These are phyloP conservation scores for Vanessa cardui DNA, from an alignment of 2,888 invertebrate genomes.

Conservation along the genomic window DNA sequence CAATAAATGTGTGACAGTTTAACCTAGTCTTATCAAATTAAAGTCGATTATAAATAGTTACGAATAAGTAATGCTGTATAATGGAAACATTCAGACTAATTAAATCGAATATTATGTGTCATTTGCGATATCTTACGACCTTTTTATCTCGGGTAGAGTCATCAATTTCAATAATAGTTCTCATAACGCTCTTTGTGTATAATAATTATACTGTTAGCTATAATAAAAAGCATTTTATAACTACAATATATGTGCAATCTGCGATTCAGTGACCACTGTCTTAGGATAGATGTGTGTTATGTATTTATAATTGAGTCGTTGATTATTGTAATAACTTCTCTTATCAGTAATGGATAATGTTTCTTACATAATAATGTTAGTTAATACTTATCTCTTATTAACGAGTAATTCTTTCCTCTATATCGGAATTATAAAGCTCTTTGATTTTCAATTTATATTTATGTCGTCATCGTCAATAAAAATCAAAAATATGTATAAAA, in stretches of 20 bases:
- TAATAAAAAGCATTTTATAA: constrained; percentile 66
- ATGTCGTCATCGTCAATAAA: background rate
- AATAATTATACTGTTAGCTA: constrained; percentile 47
- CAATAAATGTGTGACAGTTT: constrained; percentile 1
- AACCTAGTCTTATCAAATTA: constrained; percentile 15
- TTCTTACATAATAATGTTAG: constrained; percentile 24
- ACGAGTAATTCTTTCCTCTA: constrained; percentile 9
- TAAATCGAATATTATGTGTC: constrained; percentile 76
- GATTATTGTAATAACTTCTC: constrained; percentile 28
- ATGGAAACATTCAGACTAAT: constrained; percentile 74
- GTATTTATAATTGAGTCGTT: constrained; percentile 35
- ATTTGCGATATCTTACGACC: constrained; percentile 71
- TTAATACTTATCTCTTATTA: constrained; percentile 19
- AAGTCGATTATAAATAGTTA: constrained; percentile 32
- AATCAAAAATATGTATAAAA: no score
- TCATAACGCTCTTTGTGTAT: constrained; percentile 68
- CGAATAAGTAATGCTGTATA: constrained; percentile 45
- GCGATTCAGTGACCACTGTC: constrained; percentile 45
- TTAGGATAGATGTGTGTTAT: constrained; percentile 26
- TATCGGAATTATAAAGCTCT: background rate
- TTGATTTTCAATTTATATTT: constrained; percentile 2
- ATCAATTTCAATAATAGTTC: constrained; percentile 77
- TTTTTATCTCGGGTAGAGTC: constrained; percentile 75
- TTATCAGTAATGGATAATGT: constrained; percentile 31
- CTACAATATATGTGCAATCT: constrained; percentile 57